These are phyloP conservation scores for Mermis nigrescens DNA, from an alignment of 2,888 invertebrate species.

Conservation along the genomic window DNA sequence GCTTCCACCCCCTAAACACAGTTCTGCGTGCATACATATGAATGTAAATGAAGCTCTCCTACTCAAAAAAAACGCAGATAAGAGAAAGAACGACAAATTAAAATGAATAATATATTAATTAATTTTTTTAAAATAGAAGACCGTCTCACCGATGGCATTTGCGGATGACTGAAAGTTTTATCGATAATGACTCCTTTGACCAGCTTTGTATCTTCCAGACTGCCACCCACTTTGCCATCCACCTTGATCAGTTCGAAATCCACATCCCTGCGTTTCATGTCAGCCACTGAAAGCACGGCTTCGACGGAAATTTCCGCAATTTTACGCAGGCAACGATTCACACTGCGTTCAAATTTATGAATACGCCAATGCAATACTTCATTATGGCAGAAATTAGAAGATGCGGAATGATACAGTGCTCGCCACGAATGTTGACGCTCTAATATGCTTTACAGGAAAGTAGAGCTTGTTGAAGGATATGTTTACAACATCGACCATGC, in stretches of 20 bases:
- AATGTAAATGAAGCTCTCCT: background rate
- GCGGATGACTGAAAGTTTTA: constrained; percentile 96
- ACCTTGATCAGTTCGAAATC: constrained; percentile 98
- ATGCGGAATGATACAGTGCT: no score
- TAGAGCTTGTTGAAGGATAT: no score
- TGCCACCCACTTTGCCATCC: constrained; percentile 87
- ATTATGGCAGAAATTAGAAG: background rate
- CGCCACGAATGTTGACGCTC: no score
- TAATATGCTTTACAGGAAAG: no score
- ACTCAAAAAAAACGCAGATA: background rate
- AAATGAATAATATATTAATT: no score
- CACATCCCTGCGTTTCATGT: constrained; percentile 75
- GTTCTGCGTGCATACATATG: no score
- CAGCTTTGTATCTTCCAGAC: constrained; percentile 83
- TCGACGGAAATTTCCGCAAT: constrained; percentile 98
- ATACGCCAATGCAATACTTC: no score
- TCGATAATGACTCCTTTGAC: constrained; percentile 92
- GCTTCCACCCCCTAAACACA: no score
- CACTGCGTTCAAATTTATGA: constrained; percentile 41
- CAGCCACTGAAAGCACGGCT: constrained; percentile 86
- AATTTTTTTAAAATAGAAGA: no score
- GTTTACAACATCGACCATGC: background rate
- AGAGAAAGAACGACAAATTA: no score
- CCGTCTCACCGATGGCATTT: constrained; percentile 82
- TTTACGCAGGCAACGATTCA: constrained; percentile 83